phyloP scores from a whole-genome alignment of 2,113 vertebrate species.

The Pyxicephalus adspersus region DNA sequence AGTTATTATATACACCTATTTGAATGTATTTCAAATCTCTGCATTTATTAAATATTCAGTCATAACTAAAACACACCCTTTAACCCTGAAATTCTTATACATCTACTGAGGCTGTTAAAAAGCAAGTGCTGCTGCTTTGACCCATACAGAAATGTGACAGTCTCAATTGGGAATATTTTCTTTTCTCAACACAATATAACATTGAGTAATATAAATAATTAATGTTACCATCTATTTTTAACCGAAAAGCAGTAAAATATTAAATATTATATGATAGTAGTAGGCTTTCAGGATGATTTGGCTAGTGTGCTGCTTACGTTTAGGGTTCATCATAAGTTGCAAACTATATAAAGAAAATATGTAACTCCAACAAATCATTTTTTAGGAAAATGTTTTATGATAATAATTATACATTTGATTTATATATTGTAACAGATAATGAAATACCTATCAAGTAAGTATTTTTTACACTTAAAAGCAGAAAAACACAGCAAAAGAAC shows the following conservation, averaged over 20 bases:
- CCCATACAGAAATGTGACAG: conserved; percentile 11
- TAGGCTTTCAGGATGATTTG: not conserved
- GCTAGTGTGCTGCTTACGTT: not conserved
- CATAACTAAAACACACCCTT: not conserved
- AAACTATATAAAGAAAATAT: too few relatives aligned
- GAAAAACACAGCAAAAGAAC: too few relatives aligned
- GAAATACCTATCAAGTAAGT: too few relatives aligned
- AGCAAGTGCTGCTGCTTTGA: not conserved
- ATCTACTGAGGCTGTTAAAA: conserved; percentile 1
- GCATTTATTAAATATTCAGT: not conserved
- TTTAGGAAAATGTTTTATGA: too few relatives aligned
- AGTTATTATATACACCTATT: too few relatives aligned
- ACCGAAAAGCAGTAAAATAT: conserved; percentile 5
- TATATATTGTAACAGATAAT: too few relatives aligned
- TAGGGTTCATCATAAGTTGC: not conserved
- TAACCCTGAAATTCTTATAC: not conserved
- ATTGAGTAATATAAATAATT: conserved; percentile 36
- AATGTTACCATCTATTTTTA: conserved; percentile 23
- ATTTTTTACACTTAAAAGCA: too few relatives aligned
- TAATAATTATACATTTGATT: too few relatives aligned
- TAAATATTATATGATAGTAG: not conserved
- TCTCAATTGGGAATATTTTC: conserved; percentile 40
- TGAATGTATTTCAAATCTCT: too few relatives aligned
- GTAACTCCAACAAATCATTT: too few relatives aligned
- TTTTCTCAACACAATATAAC: conserved; percentile 34